These are phyloP conservation scores for Spilogale gracilis DNA, from an alignment of 2,113 vertebrate species.

Conservation along the genomic window DNA sequence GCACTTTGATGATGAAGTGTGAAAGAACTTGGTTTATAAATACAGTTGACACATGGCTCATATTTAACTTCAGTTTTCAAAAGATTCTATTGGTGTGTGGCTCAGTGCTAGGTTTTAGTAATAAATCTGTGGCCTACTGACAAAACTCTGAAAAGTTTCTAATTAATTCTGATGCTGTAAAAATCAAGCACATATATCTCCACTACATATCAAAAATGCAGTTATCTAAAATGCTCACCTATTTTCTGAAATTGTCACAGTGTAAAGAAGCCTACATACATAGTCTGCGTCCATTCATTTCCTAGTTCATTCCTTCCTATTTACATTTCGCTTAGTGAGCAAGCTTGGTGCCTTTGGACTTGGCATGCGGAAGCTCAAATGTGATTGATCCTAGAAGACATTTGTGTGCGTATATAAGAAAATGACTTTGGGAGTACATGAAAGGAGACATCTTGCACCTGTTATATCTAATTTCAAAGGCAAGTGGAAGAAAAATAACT, in stretches of 20 bases:
- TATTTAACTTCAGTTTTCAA: constrained; percentile 45
- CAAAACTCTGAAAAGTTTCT: constrained; percentile 31
- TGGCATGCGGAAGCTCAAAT: neutral
- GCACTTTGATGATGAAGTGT: neutral
- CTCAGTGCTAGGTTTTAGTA: neutral
- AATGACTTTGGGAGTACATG: neutral
- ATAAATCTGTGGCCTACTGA: neutral
- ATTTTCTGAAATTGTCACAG: neutral
- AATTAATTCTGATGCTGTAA: neutral
- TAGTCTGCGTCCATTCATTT: neutral
- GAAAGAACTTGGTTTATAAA: neutral
- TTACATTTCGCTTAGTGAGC: neutral
- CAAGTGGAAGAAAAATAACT: neutral
- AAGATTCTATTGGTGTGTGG: neutral
- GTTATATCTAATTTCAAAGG: constrained; percentile 39
- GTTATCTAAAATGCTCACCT: neutral
- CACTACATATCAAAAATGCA: neutral
- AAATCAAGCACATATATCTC: neutral
- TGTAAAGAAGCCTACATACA: neutral
- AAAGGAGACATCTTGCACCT: neutral
- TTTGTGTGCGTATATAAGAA: neutral
- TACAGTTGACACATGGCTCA: neutral
- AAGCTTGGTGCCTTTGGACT: neutral
- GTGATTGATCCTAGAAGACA: neutral
- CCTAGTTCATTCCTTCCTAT: constrained; percentile 53